Evolutionary conservation across 2,888 invertebrate species (phyloP), one percentile per base, ranked within the genome.

Genomic region (Tryphoninae sp.): DNA sequence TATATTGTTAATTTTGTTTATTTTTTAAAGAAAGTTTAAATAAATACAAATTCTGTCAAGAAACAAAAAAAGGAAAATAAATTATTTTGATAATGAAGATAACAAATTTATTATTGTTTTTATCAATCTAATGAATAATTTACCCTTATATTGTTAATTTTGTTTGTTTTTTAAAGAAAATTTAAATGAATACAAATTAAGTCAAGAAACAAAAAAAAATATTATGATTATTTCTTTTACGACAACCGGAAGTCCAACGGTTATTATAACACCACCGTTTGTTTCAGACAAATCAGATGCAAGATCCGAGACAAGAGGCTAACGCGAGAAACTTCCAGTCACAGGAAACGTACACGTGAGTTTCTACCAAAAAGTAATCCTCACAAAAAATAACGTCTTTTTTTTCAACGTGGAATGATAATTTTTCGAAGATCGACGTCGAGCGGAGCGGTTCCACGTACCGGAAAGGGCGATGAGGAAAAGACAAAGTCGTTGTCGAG

Each of bases 401-500:
- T 7, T 23, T 33, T 33, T 23, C 26, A 2, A 26, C 16, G 19
- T 11, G 16, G 23, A 62, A 62, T 22, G n/a, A 45, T n/a, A 11
- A 40, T 33, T 13, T 75, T 59, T 55, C 58, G 7, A 23, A 91
- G 91, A 83, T 86, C 89, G 53, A 80, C 87, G 62, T 86, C 89
- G 9, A 84, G 86, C 0, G 89, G 90, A 82, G 87, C 87, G 9
- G 87, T 88, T 40, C 86, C 90, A 58, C 87, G 88, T 74, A 81
- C 86, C 19, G 80, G 86, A 42, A 91, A 90, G 80, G 84, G 87
- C 64, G 91, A 91, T 69, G 91, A 91, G 42, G 91, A 91, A 22
- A 90, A 89, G 64, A 92, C 92, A 76, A 95, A 95, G 90, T 94
- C 95, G n/a, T 94, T 96, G 79, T 95, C 95, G 62, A 95, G 96